These are phyloP conservation scores for Tragelaphus eurycerus DNA, from an alignment of 2,797 vertebrate genomes.

Conservation along the genomic window DNA sequence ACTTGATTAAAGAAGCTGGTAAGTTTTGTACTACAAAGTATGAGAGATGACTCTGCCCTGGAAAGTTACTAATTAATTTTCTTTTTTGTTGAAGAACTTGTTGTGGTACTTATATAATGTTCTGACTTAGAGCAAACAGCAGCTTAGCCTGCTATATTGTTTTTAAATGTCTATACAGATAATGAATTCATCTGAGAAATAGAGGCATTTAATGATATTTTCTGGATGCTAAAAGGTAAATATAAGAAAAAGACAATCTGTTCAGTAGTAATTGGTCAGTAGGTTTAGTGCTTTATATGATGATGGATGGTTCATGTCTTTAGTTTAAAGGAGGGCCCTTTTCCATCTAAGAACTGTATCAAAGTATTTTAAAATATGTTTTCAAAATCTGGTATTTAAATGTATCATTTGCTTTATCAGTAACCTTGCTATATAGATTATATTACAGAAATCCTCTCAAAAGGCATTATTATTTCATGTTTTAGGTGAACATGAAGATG, in stretches of 20 bases:
- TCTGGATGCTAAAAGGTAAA: background rate
- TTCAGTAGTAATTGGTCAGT: background rate
- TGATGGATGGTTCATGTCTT: background rate
- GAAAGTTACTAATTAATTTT: background rate
- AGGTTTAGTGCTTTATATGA: background rate
- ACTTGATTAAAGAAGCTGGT: background rate
- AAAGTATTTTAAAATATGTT: background rate
- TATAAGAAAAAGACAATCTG: background rate
- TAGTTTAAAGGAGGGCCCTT: background rate
- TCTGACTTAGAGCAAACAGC: background rate
- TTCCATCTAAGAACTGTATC: background rate
- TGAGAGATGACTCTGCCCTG: background rate
- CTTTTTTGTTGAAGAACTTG: background rate
- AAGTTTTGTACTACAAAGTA: background rate
- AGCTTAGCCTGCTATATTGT: background rate
- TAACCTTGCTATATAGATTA: background rate
- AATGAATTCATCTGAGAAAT: background rate
- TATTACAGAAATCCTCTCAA: background rate
- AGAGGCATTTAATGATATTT: background rate
- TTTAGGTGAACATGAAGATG: background rate
- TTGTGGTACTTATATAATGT: background rate
- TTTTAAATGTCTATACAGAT: background rate
- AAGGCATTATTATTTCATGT: background rate
- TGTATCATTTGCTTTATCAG: background rate
- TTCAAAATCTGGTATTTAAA: background rate